Base-by-base conservation (phyloP, 2,113 vertebrate genomes). In the Siniperca knerii region DNA sequence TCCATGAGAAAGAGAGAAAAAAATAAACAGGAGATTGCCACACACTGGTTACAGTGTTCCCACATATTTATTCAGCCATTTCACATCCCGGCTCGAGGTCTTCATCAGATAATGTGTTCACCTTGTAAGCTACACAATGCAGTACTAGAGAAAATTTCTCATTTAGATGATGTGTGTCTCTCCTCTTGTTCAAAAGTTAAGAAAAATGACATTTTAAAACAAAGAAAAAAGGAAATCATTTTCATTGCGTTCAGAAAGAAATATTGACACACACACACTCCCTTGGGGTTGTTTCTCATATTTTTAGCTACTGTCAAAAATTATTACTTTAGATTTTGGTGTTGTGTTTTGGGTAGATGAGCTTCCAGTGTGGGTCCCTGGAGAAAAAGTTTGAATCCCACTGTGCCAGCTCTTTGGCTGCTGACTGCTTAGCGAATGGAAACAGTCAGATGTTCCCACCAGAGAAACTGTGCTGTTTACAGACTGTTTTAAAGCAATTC, bases 231-330 rank as follows among this genome's bases (percentile, higher is more conserved):
- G 3, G 8, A 88, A 92, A 87, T 72, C 6, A 82, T 82, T 84
- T 84, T 85, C 6, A 77, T 77, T 23, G 71, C 35, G 40, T 64
- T 89, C 25, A 4, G 73, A 84, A 87, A 87, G 77, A 89, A 84
- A 89, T 94, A 92, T 94, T 93, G 85, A 92, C 91, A 93, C n/a
- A 62, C n/a, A 62, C 25, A 71, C 65, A 13, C 66, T 76, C 83
- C 88, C 83, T 69, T 50, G 66, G 83, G 90, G 85, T 84, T 78
- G 79, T 91, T 90, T 81, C 64, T 79, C 58, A 60, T 88, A 91
- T 92, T 91, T 92, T 88, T 90, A 92, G 92, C 87, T 77, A 48
- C 87, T 93, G 92, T 89, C 88, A 91, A 83, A 87, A 91, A 86
- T 79, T 75, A 86, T 91, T 89, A 89, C 85, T 91, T 90, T 86